Evolutionary conservation across 2,113 vertebrate species (phyloP).

Genomic region (Pionites leucogaster): DNA sequence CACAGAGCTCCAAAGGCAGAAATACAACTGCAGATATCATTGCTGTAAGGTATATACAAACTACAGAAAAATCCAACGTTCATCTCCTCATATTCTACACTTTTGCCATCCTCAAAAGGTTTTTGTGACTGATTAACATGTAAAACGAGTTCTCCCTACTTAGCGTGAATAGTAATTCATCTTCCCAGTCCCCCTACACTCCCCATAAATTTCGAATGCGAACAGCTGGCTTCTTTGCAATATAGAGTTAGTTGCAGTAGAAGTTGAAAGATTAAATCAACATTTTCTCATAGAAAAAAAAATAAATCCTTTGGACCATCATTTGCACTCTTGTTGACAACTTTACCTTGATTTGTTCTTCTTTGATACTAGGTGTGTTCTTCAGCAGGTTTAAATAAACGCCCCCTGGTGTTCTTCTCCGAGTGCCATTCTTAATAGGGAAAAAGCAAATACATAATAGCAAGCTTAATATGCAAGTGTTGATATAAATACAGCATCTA

Average conservation of each 20-base stretch:
- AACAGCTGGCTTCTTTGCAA: background rate
- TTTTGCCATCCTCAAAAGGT: background rate
- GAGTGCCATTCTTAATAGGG: conserved; percentile 84
- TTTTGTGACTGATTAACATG: background rate
- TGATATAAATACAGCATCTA: background rate
- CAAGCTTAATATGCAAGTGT: background rate
- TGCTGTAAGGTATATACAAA: background rate
- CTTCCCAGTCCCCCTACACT: background rate
- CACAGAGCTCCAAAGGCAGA: background rate
- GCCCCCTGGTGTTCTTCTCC: conserved; percentile 94
- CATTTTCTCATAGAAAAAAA: background rate
- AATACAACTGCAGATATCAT: background rate
- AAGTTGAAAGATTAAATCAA: background rate
- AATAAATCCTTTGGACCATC: background rate
- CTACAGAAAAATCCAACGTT: background rate
- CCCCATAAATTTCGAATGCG: background rate
- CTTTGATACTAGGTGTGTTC: conserved; percentile 88
- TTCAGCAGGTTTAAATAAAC: conserved; percentile 96
- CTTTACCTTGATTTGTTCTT: conserved; percentile 87
- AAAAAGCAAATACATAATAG: background rate
- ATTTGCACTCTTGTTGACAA: background rate
- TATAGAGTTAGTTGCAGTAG: background rate
- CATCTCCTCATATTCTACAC: background rate
- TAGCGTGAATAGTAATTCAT: background rate
- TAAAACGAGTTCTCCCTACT: background rate